Base-by-base conservation (phyloP, 1,140 invertebrate species). In the Drosophila kepulauana region DNA sequence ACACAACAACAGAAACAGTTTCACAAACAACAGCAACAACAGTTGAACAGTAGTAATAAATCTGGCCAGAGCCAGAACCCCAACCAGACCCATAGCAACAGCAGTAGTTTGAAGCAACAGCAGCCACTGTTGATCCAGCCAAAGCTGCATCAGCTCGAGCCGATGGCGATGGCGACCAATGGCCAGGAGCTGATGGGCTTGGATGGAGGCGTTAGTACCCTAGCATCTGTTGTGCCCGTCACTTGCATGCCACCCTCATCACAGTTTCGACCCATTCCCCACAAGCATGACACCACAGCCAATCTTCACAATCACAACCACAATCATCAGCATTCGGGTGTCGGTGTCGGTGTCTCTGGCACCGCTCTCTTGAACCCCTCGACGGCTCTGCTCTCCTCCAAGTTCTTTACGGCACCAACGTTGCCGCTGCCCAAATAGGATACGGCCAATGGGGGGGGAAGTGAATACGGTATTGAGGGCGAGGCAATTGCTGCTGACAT, bases 201-300 rank as follows among this genome's bases (percentile, higher is more conserved):
- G 70, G 87, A 86, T 73, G 88, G 80, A 67, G 87, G 86, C 68
- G 84, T 88, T 63, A 84, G 56, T 62, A 89, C 91, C 57, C 59
- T 92, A 82, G 91, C 91, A 79, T 90, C 91, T 73, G 82, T 89
- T 73, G 82, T 79, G 52, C 79, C 78, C 51, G 79, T 79, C 69
- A 86, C 90, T 82, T 92, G 91, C 89, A 91, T 91, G 89, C 89
- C 85, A 51, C 91, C 91, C 67, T 88, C 92, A 54, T 92, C 92
- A 77, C 92, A 93, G 75, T 93, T 93, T 81, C 92, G 92, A 51
- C 92, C 92, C 78, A 93, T 93, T 61, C 90, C 91, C 58, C 92
- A 92, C 75, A 92, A 92, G 86, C 75, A 74, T 54, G 69, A 78
- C 35, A 69, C 16, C 73, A 61, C 20, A 82, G 57, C 45, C 56